phyloP scores from a whole-genome alignment of 2,113 vertebrate genomes.

The Cinclus cinclus region DNA sequence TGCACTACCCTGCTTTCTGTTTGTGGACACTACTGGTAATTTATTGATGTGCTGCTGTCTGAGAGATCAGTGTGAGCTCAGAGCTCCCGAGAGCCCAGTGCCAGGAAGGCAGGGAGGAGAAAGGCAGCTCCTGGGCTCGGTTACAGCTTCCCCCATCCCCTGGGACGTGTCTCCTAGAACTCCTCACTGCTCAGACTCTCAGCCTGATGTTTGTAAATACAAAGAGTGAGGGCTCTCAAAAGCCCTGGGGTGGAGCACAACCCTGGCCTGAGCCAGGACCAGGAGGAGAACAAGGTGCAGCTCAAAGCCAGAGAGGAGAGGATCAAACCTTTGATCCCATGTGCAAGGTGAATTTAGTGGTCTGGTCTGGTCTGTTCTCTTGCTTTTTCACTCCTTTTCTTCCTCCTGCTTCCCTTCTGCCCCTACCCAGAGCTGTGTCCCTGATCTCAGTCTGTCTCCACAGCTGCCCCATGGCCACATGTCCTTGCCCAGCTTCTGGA shows the following conservation, averaged over 20 bases:
- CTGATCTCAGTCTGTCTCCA: neutral
- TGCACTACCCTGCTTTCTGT: neutral
- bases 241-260: neutral
- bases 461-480: conserved; percentile 85
- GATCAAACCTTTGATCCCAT: neutral
- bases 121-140: neutral
- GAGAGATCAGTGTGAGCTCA: neutral
- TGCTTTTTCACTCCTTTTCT: neutral
- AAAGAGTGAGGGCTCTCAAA: neutral
- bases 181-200: neutral
- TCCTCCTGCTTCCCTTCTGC: neutral
- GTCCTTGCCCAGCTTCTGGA: conserved; percentile 79
- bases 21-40: neutral
- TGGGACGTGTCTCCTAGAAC: neutral
- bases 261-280: neutral
- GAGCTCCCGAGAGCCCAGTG: neutral
- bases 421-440: neutral
- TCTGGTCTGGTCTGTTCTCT: neutral
- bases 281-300: neutral
- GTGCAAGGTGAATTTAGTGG: neutral
- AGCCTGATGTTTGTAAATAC: accelerated
- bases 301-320: neutral
- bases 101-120: neutral
- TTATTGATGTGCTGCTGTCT: neutral
- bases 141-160: neutral